Conservation (phyloP, 30 jellyfish, hydroid and myxozoan genomes). For the Euphysa ruthae region DNA sequence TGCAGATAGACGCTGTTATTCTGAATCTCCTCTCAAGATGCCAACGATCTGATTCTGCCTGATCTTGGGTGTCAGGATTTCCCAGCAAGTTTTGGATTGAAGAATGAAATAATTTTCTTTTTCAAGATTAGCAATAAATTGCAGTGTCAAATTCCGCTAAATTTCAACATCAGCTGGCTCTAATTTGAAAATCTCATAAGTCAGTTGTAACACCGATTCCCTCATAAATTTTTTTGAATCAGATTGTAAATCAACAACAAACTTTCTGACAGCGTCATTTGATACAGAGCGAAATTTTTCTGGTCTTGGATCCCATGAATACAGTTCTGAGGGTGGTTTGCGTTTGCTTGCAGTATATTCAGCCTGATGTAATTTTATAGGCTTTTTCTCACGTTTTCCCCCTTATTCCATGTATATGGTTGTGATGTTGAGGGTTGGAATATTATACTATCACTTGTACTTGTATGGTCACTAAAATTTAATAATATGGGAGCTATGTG, state of each 20-base stretch:
- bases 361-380: slow-evolving; percentile 23
- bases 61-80: slow-evolving; percentile 19
- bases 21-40: slow-evolving; percentile 2
- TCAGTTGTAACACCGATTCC: slow-evolving; percentile 10
- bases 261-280: too few relatives aligned
- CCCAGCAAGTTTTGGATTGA: not conserved
- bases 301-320: too few relatives aligned
- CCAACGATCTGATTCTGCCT: slow-evolving; percentile 25
- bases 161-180: slow-evolving; percentile 19
- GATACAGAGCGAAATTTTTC: too few relatives aligned
- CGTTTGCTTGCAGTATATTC: slow-evolving; percentile 28
- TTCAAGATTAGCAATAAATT: not conserved
- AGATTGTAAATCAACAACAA: slow-evolving; percentile 2
- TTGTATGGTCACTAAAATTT: slow-evolving; percentile 34
- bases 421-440: slow-evolving; percentile 47
- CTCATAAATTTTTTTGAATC: slow-evolving; percentile 24
- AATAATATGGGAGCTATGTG: slow-evolving; percentile 53
- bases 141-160: slow-evolving; percentile 7
- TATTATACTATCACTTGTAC: slow-evolving; percentile 8
- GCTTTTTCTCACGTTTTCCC: slow-evolving; percentile 24
- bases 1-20: slow-evolving; percentile 14
- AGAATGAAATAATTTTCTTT: not conserved
- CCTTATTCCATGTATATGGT: slow-evolving; percentile 41
- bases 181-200: slow-evolving; percentile 10
- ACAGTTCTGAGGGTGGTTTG: slow-evolving; percentile 7